Base-by-base conservation (phyloP, 2,888 invertebrate genomes). In the Alentia gelatinosa region DNA sequence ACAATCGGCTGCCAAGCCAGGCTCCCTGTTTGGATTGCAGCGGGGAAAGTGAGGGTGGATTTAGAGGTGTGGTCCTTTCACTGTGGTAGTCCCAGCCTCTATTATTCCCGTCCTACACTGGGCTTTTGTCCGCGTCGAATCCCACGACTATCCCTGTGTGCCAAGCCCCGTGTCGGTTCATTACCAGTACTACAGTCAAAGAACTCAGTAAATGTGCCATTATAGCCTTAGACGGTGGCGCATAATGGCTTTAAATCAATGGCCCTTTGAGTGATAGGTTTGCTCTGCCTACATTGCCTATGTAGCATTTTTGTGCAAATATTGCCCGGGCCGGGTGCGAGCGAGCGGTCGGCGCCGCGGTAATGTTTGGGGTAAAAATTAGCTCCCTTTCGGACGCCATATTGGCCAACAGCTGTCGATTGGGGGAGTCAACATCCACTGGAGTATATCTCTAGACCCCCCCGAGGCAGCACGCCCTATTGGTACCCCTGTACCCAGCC, bases 201-300 rank as follows among this genome's bases (percentile, higher is more conserved):
- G 35, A 79, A 79, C 37, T 26, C 37, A 39, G 37, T 79, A 39
- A 79, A 79, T 79, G 79, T 39, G 79, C 37, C 79, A 37, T 35
- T 35, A 37, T 79, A 79, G 35, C 79, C 79, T 37, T 39, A 39
- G 35, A 39, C 35, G 9, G 37, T 19, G 79, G 7, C 37, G 37
- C 79, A 79, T 79, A 79, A 79, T 79, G 79, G 79, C 79, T 79
- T 35, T 79, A 79, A 79, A 79, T 79, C 79, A 79, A 79, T 79
- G 79, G 12, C 39, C 33, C 79, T 39, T 79, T 79, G 79, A 39
- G 39, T 39, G 37, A 79, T 35, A 79, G 79, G 37, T 35, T 35
- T 79, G 79, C 79, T 12, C 37, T 35, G 79, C 79, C 12, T 39
- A 79, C 39, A 39, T 0, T 19, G 79, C 79, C 79, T 23, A n/a